Conservation (phyloP, 2,113 vertebrate genomes). For the Oxyruncus cristatus region DNA sequence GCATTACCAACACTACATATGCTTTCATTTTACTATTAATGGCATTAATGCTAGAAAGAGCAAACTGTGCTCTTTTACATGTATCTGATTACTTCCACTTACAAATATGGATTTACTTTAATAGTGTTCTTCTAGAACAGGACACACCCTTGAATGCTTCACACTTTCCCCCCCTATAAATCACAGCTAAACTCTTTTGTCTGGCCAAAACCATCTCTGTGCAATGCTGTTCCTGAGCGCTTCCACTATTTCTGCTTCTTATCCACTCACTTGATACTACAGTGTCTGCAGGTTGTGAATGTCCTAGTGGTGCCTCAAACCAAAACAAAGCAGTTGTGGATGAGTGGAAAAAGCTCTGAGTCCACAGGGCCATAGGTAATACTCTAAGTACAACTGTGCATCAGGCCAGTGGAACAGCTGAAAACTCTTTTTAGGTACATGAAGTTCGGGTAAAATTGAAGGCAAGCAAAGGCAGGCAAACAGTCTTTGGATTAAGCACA, state of each 20-base stretch:
- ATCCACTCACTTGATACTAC: background rate
- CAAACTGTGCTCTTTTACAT: background rate
- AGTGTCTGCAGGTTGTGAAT: background rate
- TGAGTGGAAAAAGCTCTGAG: background rate
- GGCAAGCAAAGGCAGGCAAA: slow-evolving; percentile 65
- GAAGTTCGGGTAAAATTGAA: slow-evolving; percentile 31
- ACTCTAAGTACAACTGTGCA: background rate
- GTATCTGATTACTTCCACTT: slow-evolving; percentile 14
- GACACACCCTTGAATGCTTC: background rate
- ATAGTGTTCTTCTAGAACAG: background rate
- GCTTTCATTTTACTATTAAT: slow-evolving; percentile 19
- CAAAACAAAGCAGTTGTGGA: background rate
- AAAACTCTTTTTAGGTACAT: background rate
- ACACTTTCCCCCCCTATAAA: background rate
- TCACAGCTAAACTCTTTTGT: background rate
- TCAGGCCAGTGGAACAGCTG: background rate
- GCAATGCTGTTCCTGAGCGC: background rate
- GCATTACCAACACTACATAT: background rate
- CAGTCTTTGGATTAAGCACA: slow-evolving; percentile 27
- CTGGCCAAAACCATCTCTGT: background rate
- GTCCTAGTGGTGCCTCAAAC: background rate
- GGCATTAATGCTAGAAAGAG: background rate
- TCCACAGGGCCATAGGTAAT: background rate
- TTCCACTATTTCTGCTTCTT: background rate
- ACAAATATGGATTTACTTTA: slow-evolving; percentile 19